A percentile compares a stretch with the other conserved stretches of the same genome.
Conservation (phyloP, 2,113 vertebrate species). For the Vireo altiloquus region DNA sequence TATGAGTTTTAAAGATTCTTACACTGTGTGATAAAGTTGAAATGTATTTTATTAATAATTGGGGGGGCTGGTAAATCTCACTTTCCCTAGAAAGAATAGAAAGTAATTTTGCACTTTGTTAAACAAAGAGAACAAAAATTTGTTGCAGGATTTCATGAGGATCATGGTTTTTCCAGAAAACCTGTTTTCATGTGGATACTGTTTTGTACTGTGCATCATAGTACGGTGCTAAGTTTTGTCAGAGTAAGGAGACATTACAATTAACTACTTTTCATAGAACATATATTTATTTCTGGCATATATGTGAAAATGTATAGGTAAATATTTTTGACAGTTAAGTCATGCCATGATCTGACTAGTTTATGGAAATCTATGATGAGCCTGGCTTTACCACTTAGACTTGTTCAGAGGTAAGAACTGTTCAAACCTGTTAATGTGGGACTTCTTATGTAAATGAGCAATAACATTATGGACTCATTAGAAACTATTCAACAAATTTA, state of each 20-base stretch:
- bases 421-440: background rate
- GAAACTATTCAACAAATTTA: background rate
- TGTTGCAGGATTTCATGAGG: background rate
- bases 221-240: background rate
- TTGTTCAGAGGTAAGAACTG: background rate
- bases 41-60: background rate
- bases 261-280: background rate
- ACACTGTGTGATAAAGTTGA: background rate
- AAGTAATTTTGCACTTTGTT: background rate
- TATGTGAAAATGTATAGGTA: background rate
- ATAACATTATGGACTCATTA: background rate
- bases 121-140: background rate
- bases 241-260: background rate
- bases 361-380: fast-evolving
- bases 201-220: background rate
- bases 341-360: background rate
- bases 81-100: background rate
- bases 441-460: background rate
- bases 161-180: background rate
- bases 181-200: background rate
- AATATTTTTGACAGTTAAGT: background rate
- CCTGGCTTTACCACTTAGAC: background rate
- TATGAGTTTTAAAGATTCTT: background rate
- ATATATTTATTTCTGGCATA: background rate
- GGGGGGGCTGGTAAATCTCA: fast-evolving